These are phyloP conservation scores for Todiramphus chloris DNA, from an alignment of 2,113 vertebrate genomes.

Conservation along the genomic window DNA sequence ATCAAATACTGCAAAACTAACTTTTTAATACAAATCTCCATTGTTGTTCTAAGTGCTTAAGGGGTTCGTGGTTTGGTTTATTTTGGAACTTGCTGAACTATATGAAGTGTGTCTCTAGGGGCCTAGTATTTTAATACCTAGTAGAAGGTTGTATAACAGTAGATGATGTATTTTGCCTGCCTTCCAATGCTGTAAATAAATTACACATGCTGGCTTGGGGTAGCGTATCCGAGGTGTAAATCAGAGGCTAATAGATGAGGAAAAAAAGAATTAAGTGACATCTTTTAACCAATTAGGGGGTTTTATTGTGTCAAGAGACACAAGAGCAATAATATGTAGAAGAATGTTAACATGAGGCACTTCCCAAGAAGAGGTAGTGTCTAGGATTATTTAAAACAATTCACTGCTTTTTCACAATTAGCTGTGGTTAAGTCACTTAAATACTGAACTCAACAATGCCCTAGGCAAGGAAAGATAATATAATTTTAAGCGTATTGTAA, in stretches of 20 bases:
- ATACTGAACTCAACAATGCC: conserved; percentile 41
- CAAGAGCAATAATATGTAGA: background rate
- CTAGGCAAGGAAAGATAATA: conserved; percentile 65
- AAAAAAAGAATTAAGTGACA: background rate
- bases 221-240: conserved; percentile 68
- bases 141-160: conserved; percentile 78
- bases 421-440: conserved; percentile 75
- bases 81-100: conserved; percentile 79
- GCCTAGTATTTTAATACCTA: conserved; percentile 79
- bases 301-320: background rate
- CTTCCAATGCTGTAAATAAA: conserved; percentile 81
- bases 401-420: conserved; percentile 75
- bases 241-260: conserved; percentile 65
- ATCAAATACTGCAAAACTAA: conserved; percentile 69
- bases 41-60: conserved; percentile 77
- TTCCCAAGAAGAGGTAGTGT: background rate
- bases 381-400: conserved; percentile 72
- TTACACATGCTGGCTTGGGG: conserved; percentile 72
- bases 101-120: conserved; percentile 80
- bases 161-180: conserved; percentile 81
- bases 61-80: conserved; percentile 76
- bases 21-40: conserved; percentile 75
- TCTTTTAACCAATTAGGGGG: background rate
- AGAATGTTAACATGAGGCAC: background rate
- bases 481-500: conserved; percentile 64